Evolutionary conservation across 2,888 invertebrate species (phyloP).

Genomic region (Metacarcinus magister): DNA sequence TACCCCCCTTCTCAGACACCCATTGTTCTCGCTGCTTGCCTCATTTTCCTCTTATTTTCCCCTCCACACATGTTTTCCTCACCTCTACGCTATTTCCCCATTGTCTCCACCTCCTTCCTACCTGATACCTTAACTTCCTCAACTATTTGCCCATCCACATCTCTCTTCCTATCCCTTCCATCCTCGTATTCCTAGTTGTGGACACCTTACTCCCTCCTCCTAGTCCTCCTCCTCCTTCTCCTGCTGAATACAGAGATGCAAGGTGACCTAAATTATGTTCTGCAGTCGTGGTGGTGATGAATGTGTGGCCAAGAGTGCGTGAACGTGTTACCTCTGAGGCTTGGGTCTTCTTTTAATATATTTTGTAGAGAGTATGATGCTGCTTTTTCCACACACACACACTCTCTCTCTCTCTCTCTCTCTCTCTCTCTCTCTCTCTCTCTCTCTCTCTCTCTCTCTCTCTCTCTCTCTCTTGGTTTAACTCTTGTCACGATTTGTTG

Average conservation of each 20-base stretch:
- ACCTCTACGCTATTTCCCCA: neutral
- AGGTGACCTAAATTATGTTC: neutral
- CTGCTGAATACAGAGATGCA: neutral
- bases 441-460: constrained; percentile 55
- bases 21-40: neutral
- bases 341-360: neutral
- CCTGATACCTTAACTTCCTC: too few relatives aligned
- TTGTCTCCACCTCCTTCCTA: neutral
- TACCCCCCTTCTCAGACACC: neutral
- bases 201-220: too few relatives aligned
- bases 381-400: too few relatives aligned
- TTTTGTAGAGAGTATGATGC: neutral
- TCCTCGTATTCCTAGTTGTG: too few relatives aligned
- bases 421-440: constrained; percentile 47
- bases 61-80: neutral
- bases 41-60: neutral
- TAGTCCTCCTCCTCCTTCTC: neutral
- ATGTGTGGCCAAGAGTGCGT: neutral
- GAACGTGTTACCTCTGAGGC: neutral
- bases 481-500: too few relatives aligned
- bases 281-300: neutral
- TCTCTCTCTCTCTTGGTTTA: neutral
- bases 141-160: neutral
- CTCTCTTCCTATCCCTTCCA: neutral
- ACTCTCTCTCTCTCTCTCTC: too few relatives aligned